A percentile compares a stretch with the other conserved stretches of the same genome.
Conservation (phyloP, 2,797 vertebrate species). For the Chelon labrosus region DNA sequence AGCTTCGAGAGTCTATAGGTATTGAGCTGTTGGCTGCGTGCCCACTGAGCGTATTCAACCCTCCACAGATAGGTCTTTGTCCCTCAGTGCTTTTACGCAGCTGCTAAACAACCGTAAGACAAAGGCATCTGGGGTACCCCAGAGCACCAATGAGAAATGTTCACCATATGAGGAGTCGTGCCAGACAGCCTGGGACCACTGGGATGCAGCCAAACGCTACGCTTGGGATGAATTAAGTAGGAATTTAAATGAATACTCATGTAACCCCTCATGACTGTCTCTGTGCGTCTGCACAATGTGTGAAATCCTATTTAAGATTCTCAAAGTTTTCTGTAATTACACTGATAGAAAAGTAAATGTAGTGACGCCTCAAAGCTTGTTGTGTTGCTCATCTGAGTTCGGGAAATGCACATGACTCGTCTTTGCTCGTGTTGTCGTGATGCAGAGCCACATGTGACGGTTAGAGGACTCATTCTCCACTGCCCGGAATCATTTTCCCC, state of each 20-base stretch:
- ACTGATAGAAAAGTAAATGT: constrained; percentile 14
- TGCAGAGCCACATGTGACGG: constrained; percentile 64
- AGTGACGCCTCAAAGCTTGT: constrained; percentile 16
- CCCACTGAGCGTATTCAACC: constrained; percentile 89
- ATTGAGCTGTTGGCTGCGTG: constrained; percentile 86
- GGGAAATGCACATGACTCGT: constrained; percentile 62
- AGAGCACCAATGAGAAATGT: constrained; percentile 82
- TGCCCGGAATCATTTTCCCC: constrained; percentile 52
- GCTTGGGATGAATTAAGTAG: constrained; percentile 57
- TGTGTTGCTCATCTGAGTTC: constrained; percentile 33
- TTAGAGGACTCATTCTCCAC: constrained; percentile 41
- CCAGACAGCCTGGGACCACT: constrained; percentile 71
- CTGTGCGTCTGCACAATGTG: constrained; percentile 15
- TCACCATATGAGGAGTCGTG: constrained; percentile 79
- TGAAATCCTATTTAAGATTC: constrained; percentile 19
- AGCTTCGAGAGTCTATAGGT: constrained; percentile 79
- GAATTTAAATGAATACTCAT: constrained; percentile 60
- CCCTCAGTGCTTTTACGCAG: constrained; percentile 81
- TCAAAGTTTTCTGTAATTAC: neutral
- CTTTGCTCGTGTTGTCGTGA: constrained; percentile 40
- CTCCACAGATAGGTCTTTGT: constrained; percentile 95
- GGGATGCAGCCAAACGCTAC: constrained; percentile 63
- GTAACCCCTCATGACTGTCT: constrained; percentile 40
- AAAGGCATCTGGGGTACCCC: constrained; percentile 89
- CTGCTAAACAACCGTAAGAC: constrained; percentile 86